Percentiles rank a stretch among this genome's conserved stretches.
Evolutionary conservation across 2,888 invertebrate species (phyloP).

Genomic region (Linyphia triangularis): DNA sequence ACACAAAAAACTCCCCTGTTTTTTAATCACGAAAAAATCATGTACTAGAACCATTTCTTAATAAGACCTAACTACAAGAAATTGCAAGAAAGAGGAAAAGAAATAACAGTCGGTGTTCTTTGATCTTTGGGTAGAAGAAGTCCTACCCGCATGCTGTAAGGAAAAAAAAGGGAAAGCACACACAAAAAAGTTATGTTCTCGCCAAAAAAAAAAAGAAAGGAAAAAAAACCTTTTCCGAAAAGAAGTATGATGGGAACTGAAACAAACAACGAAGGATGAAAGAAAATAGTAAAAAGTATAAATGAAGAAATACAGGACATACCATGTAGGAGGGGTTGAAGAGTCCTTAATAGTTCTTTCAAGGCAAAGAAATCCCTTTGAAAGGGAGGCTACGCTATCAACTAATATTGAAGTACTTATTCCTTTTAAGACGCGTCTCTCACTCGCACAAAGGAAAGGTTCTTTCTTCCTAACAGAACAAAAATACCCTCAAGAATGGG

Average conservation of each 20-base stretch:
- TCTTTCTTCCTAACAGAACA: conserved; percentile 34
- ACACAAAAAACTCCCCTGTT: neutral
- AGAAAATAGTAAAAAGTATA: neutral
- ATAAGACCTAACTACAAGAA: conserved; percentile 24
- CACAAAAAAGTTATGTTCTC: neutral
- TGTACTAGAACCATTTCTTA: neutral
- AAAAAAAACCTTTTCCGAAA: conserved; percentile 8
- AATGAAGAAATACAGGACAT: conserved; percentile 2
- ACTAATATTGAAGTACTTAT: conserved; percentile 74
- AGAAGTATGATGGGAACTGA: conserved; percentile 52
- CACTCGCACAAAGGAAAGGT: conserved; percentile 41
- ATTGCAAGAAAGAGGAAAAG: conserved; percentile 8
- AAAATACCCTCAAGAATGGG: conserved; percentile 43
- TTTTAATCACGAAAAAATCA: conserved; percentile 8
- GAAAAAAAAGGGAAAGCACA: neutral
- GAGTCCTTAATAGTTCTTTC: conserved; percentile 72
- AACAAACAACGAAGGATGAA: conserved; percentile 42
- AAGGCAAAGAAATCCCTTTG: conserved; percentile 72
- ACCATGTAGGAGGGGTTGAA: conserved; percentile 3
- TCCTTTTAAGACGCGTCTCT: conserved; percentile 53
- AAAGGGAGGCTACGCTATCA: conserved; percentile 64
- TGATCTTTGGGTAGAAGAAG: conserved; percentile 46
- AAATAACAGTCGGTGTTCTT: conserved; percentile 45
- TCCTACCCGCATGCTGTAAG: neutral
- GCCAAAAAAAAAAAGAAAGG: no score